Base-by-base conservation (phyloP, 2,113 vertebrate species). In the Perognathus longimembris region DNA sequence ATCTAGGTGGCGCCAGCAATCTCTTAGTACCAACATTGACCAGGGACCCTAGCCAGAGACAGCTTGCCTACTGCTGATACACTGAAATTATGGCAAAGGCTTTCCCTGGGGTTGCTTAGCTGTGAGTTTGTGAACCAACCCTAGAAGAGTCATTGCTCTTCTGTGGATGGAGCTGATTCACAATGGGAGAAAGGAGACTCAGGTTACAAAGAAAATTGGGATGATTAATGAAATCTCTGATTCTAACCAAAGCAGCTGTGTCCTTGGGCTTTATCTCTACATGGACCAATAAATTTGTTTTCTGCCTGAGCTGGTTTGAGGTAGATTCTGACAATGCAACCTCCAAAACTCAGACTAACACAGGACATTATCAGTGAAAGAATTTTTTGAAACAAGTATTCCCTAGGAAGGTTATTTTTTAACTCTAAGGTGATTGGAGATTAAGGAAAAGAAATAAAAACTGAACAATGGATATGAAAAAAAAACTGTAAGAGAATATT, bases 401-500 rank as follows among this genome's bases (percentile, higher is more conserved):
- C 42, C 34, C 40, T 88, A 28, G 3, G 69, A 32, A 34, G 5
- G 21, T 22, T 70, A 40, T 66, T 74, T n/a, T 89, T 45, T 67
- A 26, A 70, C 61, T 75, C 7, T 36, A 82, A 88, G 6, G 79
- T 18, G 22, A 94, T 82, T 85, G n/a, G 78, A 85, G 28, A 64
- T 73, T 83, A 75, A 57, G 67, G 32, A 89, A 75, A 64, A 66
- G 36, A 88, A 85, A 92, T 17, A 54, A 85, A 90, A 92, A 9
- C 32, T 59, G 50, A 83, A 38, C 34, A 80, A 70, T 32, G 17
- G 4, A 36, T 28, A 15, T n/a, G 64, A 54, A 8, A 89, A n/a
- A n/a, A 61, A 87, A 89, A 80, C 45, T 82, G 22, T 12, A 63
- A 86, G 8, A 86, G 61, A 95, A 79, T 63, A 73, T 20, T 38